Base-by-base conservation (phyloP, 2,113 vertebrate species). In the Theristicus caerulescens region DNA sequence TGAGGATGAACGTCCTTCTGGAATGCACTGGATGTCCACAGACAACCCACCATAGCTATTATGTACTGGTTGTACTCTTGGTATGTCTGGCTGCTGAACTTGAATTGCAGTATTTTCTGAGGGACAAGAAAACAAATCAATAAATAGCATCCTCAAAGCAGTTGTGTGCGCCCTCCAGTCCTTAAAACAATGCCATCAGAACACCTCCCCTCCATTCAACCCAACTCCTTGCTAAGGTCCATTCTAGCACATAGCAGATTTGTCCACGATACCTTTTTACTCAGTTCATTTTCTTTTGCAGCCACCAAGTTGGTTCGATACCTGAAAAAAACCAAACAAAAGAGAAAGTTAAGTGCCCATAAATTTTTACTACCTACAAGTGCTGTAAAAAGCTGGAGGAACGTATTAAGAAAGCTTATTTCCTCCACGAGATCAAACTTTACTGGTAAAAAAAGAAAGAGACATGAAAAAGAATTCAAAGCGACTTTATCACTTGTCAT, bases 21-120 rank as follows among this genome's bases (percentile, higher is more conserved):
- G 95, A 99, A 99, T 13, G 92, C 97, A 71, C 61, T 98, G 54
- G 98, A 99, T 86, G 98, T 99, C 99, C 99, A 99, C 88, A 99
- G 97, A 86, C 98, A 99, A 93, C 97, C 98, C 80, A 99, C 99
- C 98, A 99, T 99, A 61, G 97, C 57, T 58, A 95, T 96, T 57
- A 99, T 36, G 77, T 99, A 99, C 46, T 97, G 95, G 98, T 99
- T 99, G 97, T 99, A 99, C 90, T 99, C 97, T 2, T 93, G 88
- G 94, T 98, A 99, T 0, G 98, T 99, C 92, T 98, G 97, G 46
- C 92, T 98, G 96, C 97, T 99, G 96, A 99, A 98, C 96, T 97
- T 98, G 91, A 99, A 98, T 34, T 98, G 97, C 78, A 98, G 95
- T 87, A 97, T 98, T 88, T 82, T 73, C 98, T 98, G 80, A 92